Conservation (phyloP, 2,797 vertebrate species). For the Phoxinus dragarum region DNA sequence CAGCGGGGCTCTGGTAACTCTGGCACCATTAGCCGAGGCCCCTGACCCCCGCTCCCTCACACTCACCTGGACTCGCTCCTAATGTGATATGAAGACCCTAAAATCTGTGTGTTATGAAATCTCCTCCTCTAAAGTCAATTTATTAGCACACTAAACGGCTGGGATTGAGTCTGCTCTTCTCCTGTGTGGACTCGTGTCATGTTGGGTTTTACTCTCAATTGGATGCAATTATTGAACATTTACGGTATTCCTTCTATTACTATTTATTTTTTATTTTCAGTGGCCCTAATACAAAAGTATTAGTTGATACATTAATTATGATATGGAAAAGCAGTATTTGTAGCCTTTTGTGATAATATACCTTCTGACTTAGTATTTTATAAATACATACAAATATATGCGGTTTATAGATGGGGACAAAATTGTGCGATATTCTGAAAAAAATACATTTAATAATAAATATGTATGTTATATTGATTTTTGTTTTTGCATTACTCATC, state of each 20-base stretch:
- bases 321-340: background rate
- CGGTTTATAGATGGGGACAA: background rate
- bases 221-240: slow-evolving; percentile 32
- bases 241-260: background rate
- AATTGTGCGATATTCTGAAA: background rate
- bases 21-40: slow-evolving; percentile 65
- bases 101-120: slow-evolving; percentile 70
- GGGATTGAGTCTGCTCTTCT: slow-evolving; percentile 15
- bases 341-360: background rate
- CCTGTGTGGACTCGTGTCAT: slow-evolving; percentile 48
- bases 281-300: background rate
- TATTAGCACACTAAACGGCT: slow-evolving; percentile 50
- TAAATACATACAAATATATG: background rate
- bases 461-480: too few relatives aligned
- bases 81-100: slow-evolving; percentile 74
- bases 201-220: slow-evolving; percentile 26
- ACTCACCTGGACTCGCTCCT: slow-evolving; percentile 62
- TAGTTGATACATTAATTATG: background rate
- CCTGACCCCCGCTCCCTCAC: slow-evolving; percentile 54
- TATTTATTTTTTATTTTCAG: background rate
- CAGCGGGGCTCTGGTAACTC: slow-evolving; percentile 68
- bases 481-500: too few relatives aligned
- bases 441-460: background rate
- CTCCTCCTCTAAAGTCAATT: slow-evolving; percentile 49
- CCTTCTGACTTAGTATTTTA: background rate